Evolutionary conservation across 2,888 invertebrate species (phyloP), one percentile per base, ranked within the genome.

Genomic region (Drosophila fungiperda): DNA sequence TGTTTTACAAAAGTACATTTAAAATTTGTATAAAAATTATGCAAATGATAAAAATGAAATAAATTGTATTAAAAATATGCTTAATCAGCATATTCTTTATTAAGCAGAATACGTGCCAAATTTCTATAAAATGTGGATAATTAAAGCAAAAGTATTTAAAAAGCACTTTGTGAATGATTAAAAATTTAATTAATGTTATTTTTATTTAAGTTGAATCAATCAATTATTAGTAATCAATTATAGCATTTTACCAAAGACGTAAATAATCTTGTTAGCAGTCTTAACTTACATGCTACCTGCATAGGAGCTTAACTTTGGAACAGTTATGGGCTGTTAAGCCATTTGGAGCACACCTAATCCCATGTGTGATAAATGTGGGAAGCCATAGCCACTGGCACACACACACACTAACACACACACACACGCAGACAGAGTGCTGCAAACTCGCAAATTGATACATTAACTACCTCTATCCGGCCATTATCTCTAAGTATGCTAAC

Each of bases 391-490:
- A 63, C 81, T 68, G 67, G 32, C 69, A 45, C 65, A 70, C 57
- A 68, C 66, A 48, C 20, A 23, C 6, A 38, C n/a, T 38, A 3
- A 45, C 15, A 3, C 23, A 20, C 6, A 3, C 23, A 3, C 17
- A 33, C 1, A 40, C 15, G 5, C 5, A 33, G 23, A 12, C 12
- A 17, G 15, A 23, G 23, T 26, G 55, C n/a, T 26, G 26, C 40
- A 40, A 32, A 63, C 50, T 36, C 11, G 53, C 40, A 87, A 89
- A 84, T 84, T 84, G 84, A 84, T 84, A 84, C 84, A 84, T 84
- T 87, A 89, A 84, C 84, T 84, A 89, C 89, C 84, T 79, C 87
- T 89, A 84, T 89, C 89, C 89, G 84, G 88, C 88, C 86, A 89
- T 84, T 84, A 84, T 87, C 85, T 74, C 77, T 69, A 73, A 83